Conservation (phyloP, 2,113 vertebrate genomes). For the Dendropsophus ebraccatus region DNA sequence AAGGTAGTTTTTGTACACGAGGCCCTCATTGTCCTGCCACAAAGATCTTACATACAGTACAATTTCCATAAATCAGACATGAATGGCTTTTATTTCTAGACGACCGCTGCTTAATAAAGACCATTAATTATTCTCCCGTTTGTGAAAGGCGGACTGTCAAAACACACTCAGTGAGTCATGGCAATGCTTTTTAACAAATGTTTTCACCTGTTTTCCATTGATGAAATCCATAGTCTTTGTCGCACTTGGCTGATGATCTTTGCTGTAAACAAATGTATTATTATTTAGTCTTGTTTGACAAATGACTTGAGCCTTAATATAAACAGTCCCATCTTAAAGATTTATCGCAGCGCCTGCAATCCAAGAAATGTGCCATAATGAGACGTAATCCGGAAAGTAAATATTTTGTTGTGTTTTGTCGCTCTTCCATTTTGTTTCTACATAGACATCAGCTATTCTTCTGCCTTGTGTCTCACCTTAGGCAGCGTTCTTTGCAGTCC, state of each 20-base stretch:
- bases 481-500: background rate
- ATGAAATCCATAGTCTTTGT: background rate
- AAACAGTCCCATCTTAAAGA: background rate
- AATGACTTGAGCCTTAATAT: background rate
- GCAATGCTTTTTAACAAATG: background rate
- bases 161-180: background rate
- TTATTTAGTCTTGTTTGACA: slow-evolving; percentile 27
- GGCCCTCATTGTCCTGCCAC: background rate
- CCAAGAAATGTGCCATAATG: background rate
- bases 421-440: background rate
- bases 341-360: background rate
- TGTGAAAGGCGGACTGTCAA: background rate
- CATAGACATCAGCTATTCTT: background rate
- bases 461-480: background rate
- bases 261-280: background rate
- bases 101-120: background rate
- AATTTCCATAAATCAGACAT: background rate
- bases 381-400: background rate
- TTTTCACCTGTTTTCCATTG: slow-evolving; percentile 11
- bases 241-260: background rate
- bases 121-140: slow-evolving; percentile 16
- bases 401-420: background rate
- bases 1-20: background rate
- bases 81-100: background rate
- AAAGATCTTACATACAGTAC: background rate